Evolutionary conservation across 2,113 vertebrate species (phyloP), one percentile per base, ranked within the genome.

Genomic region (Gambusia affinis): DNA sequence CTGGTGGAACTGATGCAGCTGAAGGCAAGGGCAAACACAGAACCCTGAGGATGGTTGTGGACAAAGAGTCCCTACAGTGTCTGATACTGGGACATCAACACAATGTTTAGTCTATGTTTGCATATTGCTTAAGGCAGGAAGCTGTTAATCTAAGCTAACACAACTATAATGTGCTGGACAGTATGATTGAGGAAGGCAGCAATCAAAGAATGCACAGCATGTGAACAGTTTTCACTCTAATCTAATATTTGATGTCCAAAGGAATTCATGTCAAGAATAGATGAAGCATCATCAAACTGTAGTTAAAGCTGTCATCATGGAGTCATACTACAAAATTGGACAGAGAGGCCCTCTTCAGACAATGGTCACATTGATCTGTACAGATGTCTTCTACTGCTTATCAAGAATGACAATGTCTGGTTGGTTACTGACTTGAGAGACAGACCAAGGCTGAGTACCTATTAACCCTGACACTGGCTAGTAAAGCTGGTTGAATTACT

Each of bases 1-100:
- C 77, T 81, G 70, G 67, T 81, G 61, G 81, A 83, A 77, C 29
- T 66, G 51, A 69, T 81, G 78, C 75, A 51, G 78, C 79, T 72
- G 30, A 51, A 74, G 79, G 79, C 76, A 85, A 88, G 79, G 83
- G 82, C 61, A 72, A 72, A 79, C 73, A 71, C 80, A 86, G 44
- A 71, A 47, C 61, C 72, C 60, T n/a, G 31, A 65, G 75, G 71
- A 80, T 73, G 61, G 44, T 70, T 14, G 44, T 61, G 61, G 30
- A 42, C 63, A 75, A 76, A 19, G 66, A 42, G 47, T 79, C 39
- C 28, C 30, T 7, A 11, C 0, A 68, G 22, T 35, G 10, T 19
- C 0, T 61, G 17, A 60, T n/a, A 11, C n/a, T 29, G 15, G 57
- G 15, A 17, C 42, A 24, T 57, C 14, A 60, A 17, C 15, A 62